Percentiles rank a stretch among this genome's conserved stretches.
Evolutionary conservation across 2,888 invertebrate species (phyloP).

Genomic region (Harmothoe impar): DNA sequence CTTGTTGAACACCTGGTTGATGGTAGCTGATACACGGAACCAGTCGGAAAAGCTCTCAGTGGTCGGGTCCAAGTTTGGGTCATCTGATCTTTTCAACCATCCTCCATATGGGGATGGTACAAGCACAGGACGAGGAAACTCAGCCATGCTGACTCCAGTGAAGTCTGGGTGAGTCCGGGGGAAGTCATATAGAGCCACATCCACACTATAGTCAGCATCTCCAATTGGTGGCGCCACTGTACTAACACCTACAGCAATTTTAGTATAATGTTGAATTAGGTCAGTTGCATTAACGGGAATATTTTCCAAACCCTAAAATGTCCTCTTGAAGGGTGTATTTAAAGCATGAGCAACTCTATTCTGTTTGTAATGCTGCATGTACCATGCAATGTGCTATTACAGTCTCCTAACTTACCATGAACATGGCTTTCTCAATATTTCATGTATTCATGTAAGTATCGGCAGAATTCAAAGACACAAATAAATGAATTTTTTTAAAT

Average conservation of each 20-base stretch:
- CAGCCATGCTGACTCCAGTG: slow-evolving; percentile 36
- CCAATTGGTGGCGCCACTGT: background rate
- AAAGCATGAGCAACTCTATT: too few species aligned
- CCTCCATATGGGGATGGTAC: slow-evolving; percentile 71
- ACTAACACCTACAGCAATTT: background rate
- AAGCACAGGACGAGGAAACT: slow-evolving; percentile 68
- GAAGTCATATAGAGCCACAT: slow-evolving; percentile 72
- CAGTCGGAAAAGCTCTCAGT: slow-evolving; percentile 75
- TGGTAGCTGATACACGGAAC: slow-evolving; percentile 70
- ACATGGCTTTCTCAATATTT: too few species aligned
- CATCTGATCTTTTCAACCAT: slow-evolving; percentile 70
- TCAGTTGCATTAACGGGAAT: too few species aligned
- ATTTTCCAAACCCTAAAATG: too few species aligned
- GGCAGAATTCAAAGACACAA: too few species aligned
- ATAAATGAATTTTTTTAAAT: too few species aligned
- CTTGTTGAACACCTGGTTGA: slow-evolving; percentile 54
- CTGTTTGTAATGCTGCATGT: too few species aligned
- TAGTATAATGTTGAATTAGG: too few species aligned
- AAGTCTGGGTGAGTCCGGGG: slow-evolving; percentile 64
- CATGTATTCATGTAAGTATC: too few species aligned
- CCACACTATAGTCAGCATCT: slow-evolving; percentile 66
- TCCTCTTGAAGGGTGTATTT: too few species aligned
- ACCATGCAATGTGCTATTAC: too few species aligned
- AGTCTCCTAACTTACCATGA: too few species aligned
- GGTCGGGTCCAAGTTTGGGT: slow-evolving; percentile 67